phyloP scores from a whole-genome alignment of 2,888 invertebrate genomes.

The Nasonovia ribisnigri region DNA sequence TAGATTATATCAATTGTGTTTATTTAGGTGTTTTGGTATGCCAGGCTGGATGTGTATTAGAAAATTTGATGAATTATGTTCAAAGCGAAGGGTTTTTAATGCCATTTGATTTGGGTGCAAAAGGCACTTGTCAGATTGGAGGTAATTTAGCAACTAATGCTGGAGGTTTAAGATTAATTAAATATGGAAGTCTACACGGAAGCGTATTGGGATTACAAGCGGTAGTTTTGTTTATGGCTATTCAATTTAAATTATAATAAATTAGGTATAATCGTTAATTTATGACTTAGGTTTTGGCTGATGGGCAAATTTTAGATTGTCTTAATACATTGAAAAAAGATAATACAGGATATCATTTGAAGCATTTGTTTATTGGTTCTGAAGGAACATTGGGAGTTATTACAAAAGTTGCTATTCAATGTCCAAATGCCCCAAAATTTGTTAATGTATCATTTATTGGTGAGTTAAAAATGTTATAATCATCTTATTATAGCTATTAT shows the following conservation, averaged over 20 bases:
- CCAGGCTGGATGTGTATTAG: constrained; percentile 94
- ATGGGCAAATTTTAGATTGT: constrained; percentile 88
- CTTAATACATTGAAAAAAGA: constrained; percentile 92
- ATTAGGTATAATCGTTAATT: not conserved
- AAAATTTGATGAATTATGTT: constrained; percentile 83
- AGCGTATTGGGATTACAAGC: constrained; percentile 92
- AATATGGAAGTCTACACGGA: constrained; percentile 96
- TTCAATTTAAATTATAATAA: not conserved
- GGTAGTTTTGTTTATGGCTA: constrained; percentile 73
- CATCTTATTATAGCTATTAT: not conserved
- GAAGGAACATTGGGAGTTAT: constrained; percentile 97
- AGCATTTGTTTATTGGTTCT: constrained; percentile 96
- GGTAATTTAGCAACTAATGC: constrained; percentile 98
- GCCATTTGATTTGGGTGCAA: constrained; percentile 96
- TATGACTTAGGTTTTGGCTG: constrained; percentile 79
- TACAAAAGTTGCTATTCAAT: constrained; percentile 91
- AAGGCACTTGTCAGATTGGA: constrained; percentile 95
- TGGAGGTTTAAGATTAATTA: constrained; percentile 91
- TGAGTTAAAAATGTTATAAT: constrained; percentile 69
- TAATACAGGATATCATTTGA: constrained; percentile 97
- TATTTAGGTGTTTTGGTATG: constrained; percentile 81
- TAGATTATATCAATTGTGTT: constrained; percentile 60
- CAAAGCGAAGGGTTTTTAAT: constrained; percentile 85
- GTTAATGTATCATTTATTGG: constrained; percentile 91
- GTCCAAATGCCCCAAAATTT: constrained; percentile 86